Evolutionary conservation across 2,888 invertebrate genomes (phyloP).

Genomic region (Eupithecia abbreviata): DNA sequence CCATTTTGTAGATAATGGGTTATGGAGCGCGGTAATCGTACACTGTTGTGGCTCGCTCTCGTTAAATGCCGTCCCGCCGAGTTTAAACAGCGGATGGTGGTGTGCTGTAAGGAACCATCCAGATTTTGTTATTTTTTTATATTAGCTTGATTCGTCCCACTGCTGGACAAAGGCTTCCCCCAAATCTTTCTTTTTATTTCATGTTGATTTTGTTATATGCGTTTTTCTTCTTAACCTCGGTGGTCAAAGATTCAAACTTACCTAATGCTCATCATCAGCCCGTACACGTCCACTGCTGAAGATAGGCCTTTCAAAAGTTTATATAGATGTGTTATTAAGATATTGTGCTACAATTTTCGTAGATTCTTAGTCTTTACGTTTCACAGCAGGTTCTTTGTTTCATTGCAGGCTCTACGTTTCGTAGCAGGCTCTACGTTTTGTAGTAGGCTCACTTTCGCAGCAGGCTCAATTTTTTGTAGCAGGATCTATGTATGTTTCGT

Average conservation of each 20-base stretch:
- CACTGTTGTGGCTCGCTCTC: slow-evolving; percentile 31
- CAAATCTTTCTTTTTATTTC: too few relatives aligned
- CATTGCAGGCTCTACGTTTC: background rate
- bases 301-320: too few relatives aligned
- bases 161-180: too few relatives aligned
- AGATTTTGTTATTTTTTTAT: background rate
- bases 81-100: slow-evolving; percentile 24
- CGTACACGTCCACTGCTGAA: too few relatives aligned
- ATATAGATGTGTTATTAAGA: too few relatives aligned
- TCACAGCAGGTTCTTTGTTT: background rate
- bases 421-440: background rate
- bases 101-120: slow-evolving; percentile 18
- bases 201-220: too few relatives aligned
- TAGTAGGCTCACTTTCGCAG: background rate
- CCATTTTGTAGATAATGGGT: slow-evolving; percentile 30
- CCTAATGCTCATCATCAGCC: background rate
- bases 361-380: background rate
- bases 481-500: background rate
- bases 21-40: slow-evolving; percentile 30
- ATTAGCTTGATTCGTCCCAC: too few relatives aligned
- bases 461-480: background rate
- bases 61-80: slow-evolving; percentile 32
- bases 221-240: background rate
- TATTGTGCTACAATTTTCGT: too few relatives aligned
- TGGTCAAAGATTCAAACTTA: background rate